Percentiles rank a stretch among this genome's conserved stretches.
phyloP scores from a whole-genome alignment of 2,797 vertebrate species.

The Nannoperca australis region DNA sequence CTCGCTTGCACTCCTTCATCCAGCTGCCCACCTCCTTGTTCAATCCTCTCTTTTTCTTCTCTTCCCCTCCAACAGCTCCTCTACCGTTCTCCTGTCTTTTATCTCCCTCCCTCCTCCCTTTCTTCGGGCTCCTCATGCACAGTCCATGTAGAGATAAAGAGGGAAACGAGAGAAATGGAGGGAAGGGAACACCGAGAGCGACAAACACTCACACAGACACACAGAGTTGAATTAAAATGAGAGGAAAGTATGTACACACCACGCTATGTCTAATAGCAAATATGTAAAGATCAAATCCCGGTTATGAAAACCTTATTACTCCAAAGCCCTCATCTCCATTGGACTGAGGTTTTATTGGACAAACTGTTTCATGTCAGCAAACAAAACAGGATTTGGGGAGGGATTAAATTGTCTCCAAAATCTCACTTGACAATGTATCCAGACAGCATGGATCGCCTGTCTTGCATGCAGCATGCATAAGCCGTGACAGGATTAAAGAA shows the following conservation, averaged over 20 bases:
- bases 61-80: conserved; percentile 11
- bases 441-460: conserved; percentile 68
- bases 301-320: conserved; percentile 76
- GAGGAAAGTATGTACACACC: conserved; percentile 44
- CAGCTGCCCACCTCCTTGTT: background rate
- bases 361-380: conserved; percentile 79
- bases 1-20: conserved; percentile 5
- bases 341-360: conserved; percentile 72
- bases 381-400: conserved; percentile 76
- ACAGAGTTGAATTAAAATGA: conserved; percentile 67
- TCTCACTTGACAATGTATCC: conserved; percentile 74
- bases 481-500: conserved; percentile 73
- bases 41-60: background rate
- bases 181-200: conserved; percentile 30
- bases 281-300: conserved; percentile 72
- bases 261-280: conserved; percentile 69
- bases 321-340: conserved; percentile 54
- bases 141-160: conserved; percentile 30
- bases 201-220: conserved; percentile 36
- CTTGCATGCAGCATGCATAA: conserved; percentile 70
- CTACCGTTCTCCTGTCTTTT: conserved; percentile 31
- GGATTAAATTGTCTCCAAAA: conserved; percentile 80
- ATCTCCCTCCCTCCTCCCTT: background rate
- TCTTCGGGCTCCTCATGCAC: conserved; percentile 26
- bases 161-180: conserved; percentile 7